Evolutionary conservation across 1,140 invertebrate species (phyloP).

Genomic region (Triops longicaudatus): DNA sequence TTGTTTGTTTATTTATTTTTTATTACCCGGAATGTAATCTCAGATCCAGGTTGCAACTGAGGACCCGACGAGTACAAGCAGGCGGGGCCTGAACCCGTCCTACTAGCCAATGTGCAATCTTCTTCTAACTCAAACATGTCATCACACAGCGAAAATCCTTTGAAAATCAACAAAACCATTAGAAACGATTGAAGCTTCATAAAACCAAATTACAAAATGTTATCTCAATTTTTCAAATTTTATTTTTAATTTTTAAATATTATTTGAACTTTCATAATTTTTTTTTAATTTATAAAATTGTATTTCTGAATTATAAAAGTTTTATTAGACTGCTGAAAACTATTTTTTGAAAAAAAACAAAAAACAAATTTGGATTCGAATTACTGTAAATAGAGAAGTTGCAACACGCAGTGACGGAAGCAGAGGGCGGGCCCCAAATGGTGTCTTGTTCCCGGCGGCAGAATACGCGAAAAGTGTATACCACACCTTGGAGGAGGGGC

Average conservation of each 20-base stretch:
- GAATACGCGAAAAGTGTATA: neutral
- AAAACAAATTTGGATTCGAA: neutral
- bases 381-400: neutral
- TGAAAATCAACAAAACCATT: neutral
- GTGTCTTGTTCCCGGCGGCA: neutral
- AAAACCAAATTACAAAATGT: too few species aligned
- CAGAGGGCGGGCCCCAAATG: neutral
- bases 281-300: neutral
- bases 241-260: too few species aligned
- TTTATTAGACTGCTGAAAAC: too few species aligned
- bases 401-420: neutral
- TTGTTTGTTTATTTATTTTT: too few species aligned
- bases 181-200: too few species aligned
- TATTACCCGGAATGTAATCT: conserved; percentile 34
- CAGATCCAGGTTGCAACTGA: conserved; percentile 33
- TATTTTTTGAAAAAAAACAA: too few species aligned
- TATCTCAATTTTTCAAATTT: too few species aligned
- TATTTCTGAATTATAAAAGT: neutral
- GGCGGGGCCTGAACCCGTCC: conserved; percentile 21
- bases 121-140: neutral
- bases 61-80: conserved; percentile 30
- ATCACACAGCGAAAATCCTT: neutral
- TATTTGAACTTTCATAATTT: too few species aligned
- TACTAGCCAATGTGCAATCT: neutral
- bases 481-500: neutral